Conservation (phyloP, 2,113 vertebrate genomes). For the Mus musculus region DNA sequence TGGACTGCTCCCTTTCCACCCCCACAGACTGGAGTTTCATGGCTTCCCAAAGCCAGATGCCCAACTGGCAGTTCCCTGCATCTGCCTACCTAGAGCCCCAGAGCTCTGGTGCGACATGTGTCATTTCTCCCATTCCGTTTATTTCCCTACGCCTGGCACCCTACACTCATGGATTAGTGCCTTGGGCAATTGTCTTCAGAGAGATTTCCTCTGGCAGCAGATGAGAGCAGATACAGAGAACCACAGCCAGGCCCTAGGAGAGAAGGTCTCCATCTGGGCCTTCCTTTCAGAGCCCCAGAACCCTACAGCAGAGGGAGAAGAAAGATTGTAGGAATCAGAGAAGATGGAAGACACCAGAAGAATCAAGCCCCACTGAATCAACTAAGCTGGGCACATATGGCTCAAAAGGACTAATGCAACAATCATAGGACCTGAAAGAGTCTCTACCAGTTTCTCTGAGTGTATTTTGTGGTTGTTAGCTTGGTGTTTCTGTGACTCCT, state of each 20-base stretch:
- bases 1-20: too few species aligned
- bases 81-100: too few species aligned
- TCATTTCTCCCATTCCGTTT: too few species aligned
- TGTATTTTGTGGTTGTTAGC: background rate
- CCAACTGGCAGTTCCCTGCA: too few species aligned
- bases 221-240: background rate
- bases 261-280: background rate
- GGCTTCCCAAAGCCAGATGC: too few species aligned
- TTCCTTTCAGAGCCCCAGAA: background rate
- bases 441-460: background rate
- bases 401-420: too few species aligned
- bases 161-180: background rate
- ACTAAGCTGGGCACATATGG: background rate
- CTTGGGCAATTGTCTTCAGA: background rate
- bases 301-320: fast-evolving
- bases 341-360: background rate
- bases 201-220: background rate
- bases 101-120: too few species aligned
- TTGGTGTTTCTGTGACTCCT: background rate
- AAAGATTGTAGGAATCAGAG: background rate
- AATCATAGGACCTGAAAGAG: background rate
- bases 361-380: background rate
- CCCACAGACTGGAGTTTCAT: too few species aligned
- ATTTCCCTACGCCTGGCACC: too few species aligned
- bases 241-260: background rate